These are phyloP conservation scores for Taeniopygia guttata DNA, from an alignment of 2,797 vertebrate species.

Conservation along the genomic window DNA sequence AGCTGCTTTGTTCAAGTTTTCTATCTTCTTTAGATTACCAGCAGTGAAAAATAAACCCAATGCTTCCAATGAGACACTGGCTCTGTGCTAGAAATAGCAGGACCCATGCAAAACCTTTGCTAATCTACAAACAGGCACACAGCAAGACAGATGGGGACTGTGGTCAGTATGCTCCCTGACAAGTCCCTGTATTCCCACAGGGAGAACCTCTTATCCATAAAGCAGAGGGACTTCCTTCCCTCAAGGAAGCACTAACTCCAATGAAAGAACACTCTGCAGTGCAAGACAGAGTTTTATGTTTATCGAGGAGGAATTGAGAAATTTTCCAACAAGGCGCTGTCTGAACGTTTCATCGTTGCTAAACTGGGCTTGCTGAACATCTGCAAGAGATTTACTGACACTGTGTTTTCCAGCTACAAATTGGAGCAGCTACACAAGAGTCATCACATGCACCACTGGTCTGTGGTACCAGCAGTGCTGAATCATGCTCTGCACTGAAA, in stretches of 20 bases:
- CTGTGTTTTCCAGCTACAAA: background rate
- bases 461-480: background rate
- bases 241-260: background rate
- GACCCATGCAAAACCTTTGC: background rate
- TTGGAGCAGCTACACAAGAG: background rate
- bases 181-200: background rate
- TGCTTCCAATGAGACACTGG: background rate
- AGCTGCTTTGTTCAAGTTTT: background rate
- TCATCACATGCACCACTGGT: background rate
- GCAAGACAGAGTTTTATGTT: background rate
- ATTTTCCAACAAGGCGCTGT: background rate
- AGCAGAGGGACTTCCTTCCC: background rate
- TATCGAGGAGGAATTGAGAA: background rate
- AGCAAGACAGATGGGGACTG: background rate
- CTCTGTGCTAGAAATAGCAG: background rate
- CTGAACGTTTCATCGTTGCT: background rate
- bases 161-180: accelerated
- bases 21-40: background rate
- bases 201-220: too few relatives aligned
- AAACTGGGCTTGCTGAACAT: background rate
- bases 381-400: background rate
- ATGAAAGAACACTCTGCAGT: background rate
- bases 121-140: background rate
- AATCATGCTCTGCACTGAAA: background rate
- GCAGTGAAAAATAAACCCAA: background rate